These are phyloP conservation scores for Echeneis naucrates DNA, from an alignment of 2,797 vertebrate genomes.

Conservation along the genomic window DNA sequence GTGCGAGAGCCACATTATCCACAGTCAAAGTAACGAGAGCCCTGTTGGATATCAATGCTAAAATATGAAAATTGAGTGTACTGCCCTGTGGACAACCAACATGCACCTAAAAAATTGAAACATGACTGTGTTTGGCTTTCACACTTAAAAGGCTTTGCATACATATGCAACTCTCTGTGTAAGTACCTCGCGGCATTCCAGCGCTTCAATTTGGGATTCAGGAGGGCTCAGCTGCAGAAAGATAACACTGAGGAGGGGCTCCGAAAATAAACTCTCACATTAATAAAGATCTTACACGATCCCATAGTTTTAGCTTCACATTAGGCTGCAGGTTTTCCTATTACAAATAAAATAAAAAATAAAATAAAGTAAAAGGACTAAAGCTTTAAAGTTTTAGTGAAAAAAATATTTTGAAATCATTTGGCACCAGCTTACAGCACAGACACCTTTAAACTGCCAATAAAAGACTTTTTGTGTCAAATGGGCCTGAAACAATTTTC, in stretches of 20 bases:
- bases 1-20: constrained; percentile 41
- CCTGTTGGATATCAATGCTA: constrained; percentile 68
- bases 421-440: constrained; percentile 13
- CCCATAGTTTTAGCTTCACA: constrained; percentile 37
- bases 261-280: constrained; percentile 38
- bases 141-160: constrained; percentile 82
- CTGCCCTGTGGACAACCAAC: constrained; percentile 69
- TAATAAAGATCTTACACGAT: constrained; percentile 28
- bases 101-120: constrained; percentile 70
- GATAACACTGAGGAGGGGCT: constrained; percentile 33
- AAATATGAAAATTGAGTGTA: constrained; percentile 73
- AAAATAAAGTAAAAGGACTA: background rate
- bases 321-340: constrained; percentile 7
- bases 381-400: background rate
- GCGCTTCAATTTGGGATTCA: constrained; percentile 57
- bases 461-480: constrained; percentile 29
- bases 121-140: constrained; percentile 76
- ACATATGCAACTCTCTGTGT: constrained; percentile 70
- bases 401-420: constrained; percentile 29
- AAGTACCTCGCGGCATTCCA: constrained; percentile 56
- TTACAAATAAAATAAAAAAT: too few relatives aligned
- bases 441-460: constrained; percentile 13
- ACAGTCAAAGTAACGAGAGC: constrained; percentile 53
- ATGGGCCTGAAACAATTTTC: constrained; percentile 30
- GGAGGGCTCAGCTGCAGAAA: constrained; percentile 55